These are phyloP conservation scores for Halichoerus grypus DNA, from an alignment of 2,113 vertebrate species.

Conservation along the genomic window DNA sequence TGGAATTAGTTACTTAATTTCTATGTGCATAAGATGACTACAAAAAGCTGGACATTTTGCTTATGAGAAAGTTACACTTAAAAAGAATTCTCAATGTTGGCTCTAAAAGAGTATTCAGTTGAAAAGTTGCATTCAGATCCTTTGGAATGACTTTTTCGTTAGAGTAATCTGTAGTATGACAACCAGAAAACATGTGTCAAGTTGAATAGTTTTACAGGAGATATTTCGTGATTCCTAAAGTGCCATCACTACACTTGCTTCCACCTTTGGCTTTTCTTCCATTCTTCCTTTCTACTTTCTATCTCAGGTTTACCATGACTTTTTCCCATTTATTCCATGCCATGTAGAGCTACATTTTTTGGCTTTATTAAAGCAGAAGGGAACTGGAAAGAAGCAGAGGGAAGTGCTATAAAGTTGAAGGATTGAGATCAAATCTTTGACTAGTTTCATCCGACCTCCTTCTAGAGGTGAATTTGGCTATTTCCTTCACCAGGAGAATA, in stretches of 20 bases:
- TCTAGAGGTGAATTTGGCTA: not conserved
- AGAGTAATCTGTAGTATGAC: not conserved
- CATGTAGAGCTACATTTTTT: not conserved
- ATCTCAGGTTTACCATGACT: not conserved
- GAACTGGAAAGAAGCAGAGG: not conserved
- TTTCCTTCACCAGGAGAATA: not conserved
- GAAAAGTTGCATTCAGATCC: not conserved
- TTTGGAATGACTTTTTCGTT: not conserved
- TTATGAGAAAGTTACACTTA: not conserved
- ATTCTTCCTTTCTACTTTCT: not conserved
- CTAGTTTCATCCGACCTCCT: not conserved
- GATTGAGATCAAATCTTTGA: not conserved
- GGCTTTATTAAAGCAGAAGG: not conserved
- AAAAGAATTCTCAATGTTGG: not conserved
- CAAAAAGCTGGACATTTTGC: not conserved
- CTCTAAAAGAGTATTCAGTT: not conserved
- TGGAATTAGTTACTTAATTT: constrained; percentile 34
- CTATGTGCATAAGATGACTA: not conserved
- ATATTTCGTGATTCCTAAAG: too few species aligned
- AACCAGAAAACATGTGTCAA: not conserved
- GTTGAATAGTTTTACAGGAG: not conserved
- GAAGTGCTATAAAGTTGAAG: not conserved
- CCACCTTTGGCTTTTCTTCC: not conserved
- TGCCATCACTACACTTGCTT: not conserved
- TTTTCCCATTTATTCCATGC: not conserved